A percentile compares a stretch with the other conserved stretches of the same genome.
Evolutionary conservation across 2,113 vertebrate genomes (phyloP).

Genomic region (Neodon shergylaensis): DNA sequence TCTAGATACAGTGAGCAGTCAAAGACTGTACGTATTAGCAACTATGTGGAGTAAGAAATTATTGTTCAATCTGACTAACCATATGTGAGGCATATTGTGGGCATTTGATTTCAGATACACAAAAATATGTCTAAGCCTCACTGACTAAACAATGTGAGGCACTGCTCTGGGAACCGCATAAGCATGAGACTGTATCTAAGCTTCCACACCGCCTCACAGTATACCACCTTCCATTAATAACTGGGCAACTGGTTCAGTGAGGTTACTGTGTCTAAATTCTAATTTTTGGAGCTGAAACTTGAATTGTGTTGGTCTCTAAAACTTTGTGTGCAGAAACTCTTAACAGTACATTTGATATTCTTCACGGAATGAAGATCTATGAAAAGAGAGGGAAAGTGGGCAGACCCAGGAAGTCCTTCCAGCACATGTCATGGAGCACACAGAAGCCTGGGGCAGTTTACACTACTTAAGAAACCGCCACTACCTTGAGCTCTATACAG

Average conservation of each 20-base stretch:
- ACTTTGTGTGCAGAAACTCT: background rate
- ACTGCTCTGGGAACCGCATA: too few species aligned
- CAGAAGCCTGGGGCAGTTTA: background rate
- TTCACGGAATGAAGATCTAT: background rate
- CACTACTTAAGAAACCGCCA: background rate
- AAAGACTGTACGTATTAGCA: background rate
- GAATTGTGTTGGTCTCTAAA: background rate
- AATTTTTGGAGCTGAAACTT: background rate
- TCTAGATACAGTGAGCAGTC: background rate
- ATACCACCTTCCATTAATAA: background rate
- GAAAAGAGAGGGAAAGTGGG: background rate
- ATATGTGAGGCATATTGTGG: background rate
- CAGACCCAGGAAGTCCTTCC: background rate
- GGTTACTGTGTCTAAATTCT: background rate
- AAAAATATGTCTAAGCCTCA: background rate
- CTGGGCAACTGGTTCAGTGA: background rate
- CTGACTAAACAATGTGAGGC: too few species aligned
- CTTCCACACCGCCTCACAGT: background rate
- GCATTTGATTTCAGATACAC: background rate
- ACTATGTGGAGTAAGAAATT: background rate
- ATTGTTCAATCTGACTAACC: background rate
- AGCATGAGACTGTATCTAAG: background rate
- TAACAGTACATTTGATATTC: background rate
- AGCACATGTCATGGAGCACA: background rate
- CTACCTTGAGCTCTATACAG: background rate